Percentiles rank a stretch among this genome's conserved stretches.
Conservation (phyloP, 2,888 invertebrate species). For the Chesias legatella region DNA sequence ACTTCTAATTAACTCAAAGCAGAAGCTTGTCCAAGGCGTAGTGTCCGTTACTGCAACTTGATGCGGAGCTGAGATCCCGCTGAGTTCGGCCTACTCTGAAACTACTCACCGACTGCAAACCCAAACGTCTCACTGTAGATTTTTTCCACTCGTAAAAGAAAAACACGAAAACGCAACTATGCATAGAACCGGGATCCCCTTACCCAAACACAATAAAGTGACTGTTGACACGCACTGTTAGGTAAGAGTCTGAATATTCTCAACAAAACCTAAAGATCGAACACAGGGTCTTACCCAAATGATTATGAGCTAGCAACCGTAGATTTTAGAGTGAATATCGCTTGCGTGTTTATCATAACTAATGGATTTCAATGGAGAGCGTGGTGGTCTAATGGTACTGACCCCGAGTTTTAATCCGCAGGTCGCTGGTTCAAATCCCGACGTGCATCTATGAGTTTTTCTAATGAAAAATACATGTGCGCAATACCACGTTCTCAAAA, state of each 20-base stretch:
- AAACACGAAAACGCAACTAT: slow-evolving; percentile 7
- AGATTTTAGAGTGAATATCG: no score
- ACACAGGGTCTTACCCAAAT: no score
- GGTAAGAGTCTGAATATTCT: no score
- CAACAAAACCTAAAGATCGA: no score
- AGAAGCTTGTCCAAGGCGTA: slow-evolving; percentile 30
- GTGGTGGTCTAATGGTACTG: no score
- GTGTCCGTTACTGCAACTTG: slow-evolving; percentile 54
- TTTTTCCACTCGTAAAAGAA: slow-evolving; percentile 7
- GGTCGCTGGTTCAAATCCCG: no score
- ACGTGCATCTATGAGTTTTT: neutral
- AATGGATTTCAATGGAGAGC: no score
- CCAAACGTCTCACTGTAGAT: slow-evolving; percentile 2
- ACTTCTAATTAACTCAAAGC: slow-evolving; percentile 30
- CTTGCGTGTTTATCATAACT: no score
- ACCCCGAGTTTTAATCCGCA: no score
- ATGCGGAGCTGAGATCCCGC: slow-evolving; percentile 35
- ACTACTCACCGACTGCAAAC: slow-evolving; percentile 13
- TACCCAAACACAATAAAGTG: no score
- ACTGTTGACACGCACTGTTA: no score
- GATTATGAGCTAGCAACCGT: no score
- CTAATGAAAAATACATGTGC: neutral
- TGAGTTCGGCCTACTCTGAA: slow-evolving; percentile 18
- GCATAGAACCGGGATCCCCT: slow-evolving; percentile 7
- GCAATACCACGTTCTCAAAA: neutral